phyloP scores from a whole-genome alignment of 2,888 invertebrate species.

The Blastobasis lacticolella region DNA sequence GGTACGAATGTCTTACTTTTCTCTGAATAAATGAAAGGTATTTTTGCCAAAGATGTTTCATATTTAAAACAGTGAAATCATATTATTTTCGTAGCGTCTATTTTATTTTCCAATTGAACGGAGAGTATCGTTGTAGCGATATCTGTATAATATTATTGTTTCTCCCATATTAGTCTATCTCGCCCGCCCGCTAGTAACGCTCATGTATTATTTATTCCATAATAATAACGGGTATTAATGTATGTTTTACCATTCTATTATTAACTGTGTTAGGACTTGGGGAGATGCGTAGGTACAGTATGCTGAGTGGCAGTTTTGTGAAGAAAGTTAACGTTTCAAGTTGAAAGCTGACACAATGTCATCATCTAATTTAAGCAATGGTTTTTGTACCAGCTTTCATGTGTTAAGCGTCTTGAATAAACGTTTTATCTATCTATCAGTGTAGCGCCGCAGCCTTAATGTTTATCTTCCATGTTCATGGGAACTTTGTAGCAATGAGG shows the following conservation, averaged over 20 bases:
- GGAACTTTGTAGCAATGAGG: too few relatives aligned
- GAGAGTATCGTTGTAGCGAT: not conserved
- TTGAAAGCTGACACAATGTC: too few relatives aligned
- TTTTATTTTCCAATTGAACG: not conserved
- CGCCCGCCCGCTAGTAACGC: not conserved
- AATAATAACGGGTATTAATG: constrained; percentile 31
- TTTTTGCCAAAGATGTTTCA: constrained; percentile 5
- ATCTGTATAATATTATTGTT: constrained; percentile 7
- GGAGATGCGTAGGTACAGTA: constrained; percentile 3
- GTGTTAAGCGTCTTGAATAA: too few relatives aligned
- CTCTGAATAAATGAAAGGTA: not conserved
- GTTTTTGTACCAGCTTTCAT: too few relatives aligned
- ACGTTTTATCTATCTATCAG: too few relatives aligned
- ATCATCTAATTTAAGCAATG: too few relatives aligned
- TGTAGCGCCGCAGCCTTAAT: too few relatives aligned
- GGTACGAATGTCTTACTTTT: too few relatives aligned
- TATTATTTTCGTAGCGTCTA: not conserved
- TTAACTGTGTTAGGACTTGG: not conserved
- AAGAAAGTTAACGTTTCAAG: too few relatives aligned
- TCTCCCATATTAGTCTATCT: not conserved
- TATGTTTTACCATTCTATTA: constrained; percentile 18
- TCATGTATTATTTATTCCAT: constrained; percentile 17
- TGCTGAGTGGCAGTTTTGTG: too few relatives aligned
- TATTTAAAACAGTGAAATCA: not conserved
- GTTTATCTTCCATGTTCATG: too few relatives aligned